Conservation (phyloP, 1,140 invertebrate genomes). For the Monochamus saltuarius region DNA sequence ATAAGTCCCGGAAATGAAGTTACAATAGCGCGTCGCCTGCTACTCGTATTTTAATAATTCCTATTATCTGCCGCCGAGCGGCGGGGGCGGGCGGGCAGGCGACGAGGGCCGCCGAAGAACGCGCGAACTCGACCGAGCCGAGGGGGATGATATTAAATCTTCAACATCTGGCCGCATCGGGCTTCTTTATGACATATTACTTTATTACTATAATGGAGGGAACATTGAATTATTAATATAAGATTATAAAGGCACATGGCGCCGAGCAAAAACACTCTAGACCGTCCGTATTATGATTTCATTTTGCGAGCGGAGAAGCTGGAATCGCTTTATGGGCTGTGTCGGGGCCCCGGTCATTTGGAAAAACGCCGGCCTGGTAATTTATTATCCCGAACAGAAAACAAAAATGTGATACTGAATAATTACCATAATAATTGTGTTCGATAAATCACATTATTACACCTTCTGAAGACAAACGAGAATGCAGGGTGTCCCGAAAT, state of each 20-base stretch:
- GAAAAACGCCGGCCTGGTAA: too few relatives aligned
- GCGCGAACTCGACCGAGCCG: slow-evolving; percentile 1
- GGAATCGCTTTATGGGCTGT: slow-evolving; percentile 27
- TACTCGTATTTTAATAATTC: slow-evolving; percentile 30
- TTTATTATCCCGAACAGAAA: too few relatives aligned
- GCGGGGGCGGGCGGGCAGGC: slow-evolving; percentile 16
- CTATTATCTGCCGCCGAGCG: slow-evolving; percentile 34
- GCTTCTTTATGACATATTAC: slow-evolving; percentile 53
- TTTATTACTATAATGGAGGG: slow-evolving; percentile 53
- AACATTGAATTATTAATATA: slow-evolving; percentile 54
- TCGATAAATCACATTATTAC: too few relatives aligned
- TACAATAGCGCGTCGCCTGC: slow-evolving; percentile 22
- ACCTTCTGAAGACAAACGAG: too few relatives aligned
- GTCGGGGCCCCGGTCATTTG: slow-evolving; percentile 6
- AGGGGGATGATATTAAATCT: slow-evolving; percentile 48
- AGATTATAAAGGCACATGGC: slow-evolving; percentile 49
- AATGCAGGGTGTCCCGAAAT: too few relatives aligned
- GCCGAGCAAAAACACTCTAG: slow-evolving; percentile 38
- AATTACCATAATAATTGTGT: too few relatives aligned
- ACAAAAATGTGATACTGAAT: too few relatives aligned
- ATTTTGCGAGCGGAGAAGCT: slow-evolving; percentile 25
- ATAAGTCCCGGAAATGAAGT: slow-evolving; percentile 35
- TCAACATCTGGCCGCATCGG: slow-evolving; percentile 46
- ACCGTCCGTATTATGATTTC: slow-evolving; percentile 39
- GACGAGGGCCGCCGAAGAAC: slow-evolving; percentile 20